A percentile compares a stretch with the other conserved stretches of the same genome.
Conservation (phyloP, 2,888 invertebrate species). For the Drosophila mimetica region DNA sequence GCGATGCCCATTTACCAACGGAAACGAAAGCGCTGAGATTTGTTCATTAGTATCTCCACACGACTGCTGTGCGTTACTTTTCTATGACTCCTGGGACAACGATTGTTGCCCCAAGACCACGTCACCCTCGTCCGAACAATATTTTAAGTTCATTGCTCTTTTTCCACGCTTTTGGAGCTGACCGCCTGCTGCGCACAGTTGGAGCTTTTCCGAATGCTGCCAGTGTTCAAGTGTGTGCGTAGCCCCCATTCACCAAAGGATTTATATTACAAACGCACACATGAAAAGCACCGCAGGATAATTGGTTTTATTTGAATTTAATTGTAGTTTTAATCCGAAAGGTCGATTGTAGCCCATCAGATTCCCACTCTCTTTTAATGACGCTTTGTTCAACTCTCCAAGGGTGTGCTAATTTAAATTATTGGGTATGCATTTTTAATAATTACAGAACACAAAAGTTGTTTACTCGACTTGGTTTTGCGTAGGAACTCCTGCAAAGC, state of each 20-base stretch:
- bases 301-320: slow-evolving; percentile 81
- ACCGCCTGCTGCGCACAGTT: slow-evolving; percentile 68
- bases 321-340: slow-evolving; percentile 78
- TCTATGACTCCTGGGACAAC: slow-evolving; percentile 24
- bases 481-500: slow-evolving; percentile 15
- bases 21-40: slow-evolving; percentile 45
- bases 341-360: slow-evolving; percentile 20
- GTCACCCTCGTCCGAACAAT: slow-evolving; percentile 37
- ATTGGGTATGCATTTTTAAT: slow-evolving; percentile 56
- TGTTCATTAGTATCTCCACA: slow-evolving; percentile 70
- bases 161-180: slow-evolving; percentile 31
- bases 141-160: slow-evolving; percentile 60
- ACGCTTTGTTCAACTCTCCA: slow-evolving; percentile 1
- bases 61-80: slow-evolving; percentile 55
- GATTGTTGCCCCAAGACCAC: not conserved
- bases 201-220: slow-evolving; percentile 62
- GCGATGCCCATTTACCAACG: slow-evolving; percentile 53
- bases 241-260: slow-evolving; percentile 74
- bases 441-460: slow-evolving; percentile 21
- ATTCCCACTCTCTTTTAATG: slow-evolving; percentile 2
- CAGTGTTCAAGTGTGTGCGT: slow-evolving; percentile 35
- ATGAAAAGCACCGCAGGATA: slow-evolving; percentile 78
- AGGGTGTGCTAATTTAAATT: slow-evolving; percentile 51
- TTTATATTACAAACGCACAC: slow-evolving; percentile 73
- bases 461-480: slow-evolving; percentile 11